Conservation (phyloP, 2,113 vertebrate species). For the Heptranchias perlo region DNA sequence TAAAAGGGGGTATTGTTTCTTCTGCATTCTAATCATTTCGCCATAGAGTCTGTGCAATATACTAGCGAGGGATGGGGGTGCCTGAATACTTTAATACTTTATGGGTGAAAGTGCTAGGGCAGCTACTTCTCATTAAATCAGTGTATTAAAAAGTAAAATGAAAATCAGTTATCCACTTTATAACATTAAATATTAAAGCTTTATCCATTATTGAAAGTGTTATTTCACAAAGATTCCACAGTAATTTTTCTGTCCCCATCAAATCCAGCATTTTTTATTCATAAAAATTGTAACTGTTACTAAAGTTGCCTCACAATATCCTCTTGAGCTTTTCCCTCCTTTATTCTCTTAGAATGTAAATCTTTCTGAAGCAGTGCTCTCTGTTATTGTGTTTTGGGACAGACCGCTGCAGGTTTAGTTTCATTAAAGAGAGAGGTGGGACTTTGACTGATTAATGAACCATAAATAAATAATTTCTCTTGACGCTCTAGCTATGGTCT, state of each 20-base stretch:
- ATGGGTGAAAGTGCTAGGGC: background rate
- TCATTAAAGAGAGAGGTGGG: constrained; percentile 10
- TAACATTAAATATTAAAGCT: constrained; percentile 29
- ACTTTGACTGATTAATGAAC: constrained; percentile 1
- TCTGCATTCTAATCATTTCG: constrained; percentile 3
- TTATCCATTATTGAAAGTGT: constrained; percentile 31
- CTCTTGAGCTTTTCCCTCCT: background rate
- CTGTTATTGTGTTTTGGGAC: background rate
- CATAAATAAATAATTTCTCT: constrained; percentile 24
- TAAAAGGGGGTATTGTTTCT: background rate
- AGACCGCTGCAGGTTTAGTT: background rate
- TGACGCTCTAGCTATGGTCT: background rate
- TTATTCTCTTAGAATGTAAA: constrained; percentile 17
- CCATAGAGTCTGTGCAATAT: background rate
- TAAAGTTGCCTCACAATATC: constrained; percentile 8
- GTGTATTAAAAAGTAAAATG: constrained; percentile 34
- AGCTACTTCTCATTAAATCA: constrained; percentile 14
- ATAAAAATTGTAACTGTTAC: constrained; percentile 10
- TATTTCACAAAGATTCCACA: constrained; percentile 20
- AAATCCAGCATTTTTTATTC: constrained; percentile 21
- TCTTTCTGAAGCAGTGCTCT: background rate
- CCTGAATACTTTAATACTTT: background rate
- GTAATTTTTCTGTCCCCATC: constrained; percentile 1
- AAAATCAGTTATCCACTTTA: constrained; percentile 34
- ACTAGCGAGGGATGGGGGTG: background rate